Conservation (phyloP, 2,888 invertebrate genomes). For the Frankliniella intonsa region DNA sequence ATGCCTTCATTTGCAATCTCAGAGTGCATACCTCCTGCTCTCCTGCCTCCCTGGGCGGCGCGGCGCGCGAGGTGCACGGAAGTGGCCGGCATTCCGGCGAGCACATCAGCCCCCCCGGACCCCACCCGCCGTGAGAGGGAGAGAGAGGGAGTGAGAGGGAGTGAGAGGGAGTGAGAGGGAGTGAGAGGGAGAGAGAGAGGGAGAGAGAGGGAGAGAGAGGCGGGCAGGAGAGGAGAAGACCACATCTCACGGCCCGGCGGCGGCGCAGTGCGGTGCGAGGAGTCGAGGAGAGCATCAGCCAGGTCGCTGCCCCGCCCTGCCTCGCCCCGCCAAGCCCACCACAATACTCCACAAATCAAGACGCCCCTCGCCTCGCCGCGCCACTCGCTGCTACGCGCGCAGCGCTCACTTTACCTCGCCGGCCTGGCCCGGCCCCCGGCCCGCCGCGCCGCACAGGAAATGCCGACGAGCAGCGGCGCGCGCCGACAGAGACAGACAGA, state of each 20-base stretch:
- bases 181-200: not conserved
- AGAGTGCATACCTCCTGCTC: not conserved
- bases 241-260: conserved; percentile 31
- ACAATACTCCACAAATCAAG: conserved; percentile 25
- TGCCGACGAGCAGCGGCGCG: not conserved
- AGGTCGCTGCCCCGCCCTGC: not conserved
- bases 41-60: not conserved
- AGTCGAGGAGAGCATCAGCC: not conserved
- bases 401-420: too few species aligned
- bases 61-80: not conserved
- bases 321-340: not conserved
- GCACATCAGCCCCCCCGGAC: not conserved
- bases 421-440: too few species aligned
- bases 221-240: not conserved
- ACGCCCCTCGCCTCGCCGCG: not conserved
- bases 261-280: not conserved
- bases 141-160: not conserved
- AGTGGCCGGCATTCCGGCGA: not conserved
- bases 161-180: not conserved
- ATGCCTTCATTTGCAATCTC: not conserved
- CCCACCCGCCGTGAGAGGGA: not conserved
- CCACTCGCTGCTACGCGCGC: too few species aligned
- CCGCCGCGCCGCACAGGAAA: conserved; percentile 13
- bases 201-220: not conserved
- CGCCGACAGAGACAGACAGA: not conserved